Conservation (phyloP, 2,888 invertebrate genomes). For the Drosophila infuscata region DNA sequence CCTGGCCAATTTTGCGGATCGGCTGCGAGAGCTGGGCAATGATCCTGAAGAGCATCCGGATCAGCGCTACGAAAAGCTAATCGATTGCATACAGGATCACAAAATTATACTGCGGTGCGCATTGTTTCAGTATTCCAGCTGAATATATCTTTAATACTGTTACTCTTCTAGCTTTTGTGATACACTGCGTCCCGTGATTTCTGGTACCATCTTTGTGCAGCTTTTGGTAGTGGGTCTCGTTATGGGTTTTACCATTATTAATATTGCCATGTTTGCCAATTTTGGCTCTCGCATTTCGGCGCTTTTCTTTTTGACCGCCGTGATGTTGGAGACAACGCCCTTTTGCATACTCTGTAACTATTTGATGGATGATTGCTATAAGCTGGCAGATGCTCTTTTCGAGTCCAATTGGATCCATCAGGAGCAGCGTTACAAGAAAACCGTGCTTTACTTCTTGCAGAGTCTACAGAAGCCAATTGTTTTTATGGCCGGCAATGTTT, state of each 20-base stretch:
- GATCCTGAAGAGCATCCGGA: conserved; percentile 43
- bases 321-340: conserved; percentile 75
- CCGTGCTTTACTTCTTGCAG: conserved; percentile 67
- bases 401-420: conserved; percentile 74
- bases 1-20: conserved; percentile 58
- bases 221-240: conserved; percentile 72
- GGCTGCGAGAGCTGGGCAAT: conserved; percentile 60
- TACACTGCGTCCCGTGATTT: conserved; percentile 69
- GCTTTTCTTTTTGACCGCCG: conserved; percentile 56
- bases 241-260: conserved; percentile 72
- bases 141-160: not conserved
- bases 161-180: conserved; percentile 57
- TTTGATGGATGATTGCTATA: conserved; percentile 63
- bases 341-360: conserved; percentile 76
- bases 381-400: conserved; percentile 69
- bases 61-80: conserved; percentile 59
- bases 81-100: conserved; percentile 73
- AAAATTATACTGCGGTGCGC: conserved; percentile 59
- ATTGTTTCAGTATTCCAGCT: not conserved
- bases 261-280: conserved; percentile 71
- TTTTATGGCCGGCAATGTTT: conserved; percentile 73
- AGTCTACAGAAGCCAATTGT: conserved; percentile 67
- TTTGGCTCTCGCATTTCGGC: conserved; percentile 66
- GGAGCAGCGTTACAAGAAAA: conserved; percentile 62
- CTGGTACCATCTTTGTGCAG: conserved; percentile 76